Conservation (phyloP, 2,888 invertebrate species). For the Micoletzkya japonica region DNA sequence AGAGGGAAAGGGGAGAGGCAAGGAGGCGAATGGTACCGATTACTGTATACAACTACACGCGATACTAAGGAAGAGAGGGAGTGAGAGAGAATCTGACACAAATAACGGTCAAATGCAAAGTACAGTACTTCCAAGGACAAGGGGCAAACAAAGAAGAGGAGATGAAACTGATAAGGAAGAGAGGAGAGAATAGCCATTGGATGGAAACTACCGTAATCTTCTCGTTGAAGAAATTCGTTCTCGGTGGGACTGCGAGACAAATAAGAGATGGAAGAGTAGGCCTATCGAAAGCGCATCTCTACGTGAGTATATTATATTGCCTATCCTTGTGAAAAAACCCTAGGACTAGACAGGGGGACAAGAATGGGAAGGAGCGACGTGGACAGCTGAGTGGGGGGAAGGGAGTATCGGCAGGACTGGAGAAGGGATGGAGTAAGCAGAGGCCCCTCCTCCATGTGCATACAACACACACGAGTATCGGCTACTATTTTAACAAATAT, state of each 20-base stretch:
- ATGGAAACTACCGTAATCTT: neutral
- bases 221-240: no score
- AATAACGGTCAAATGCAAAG: no score
- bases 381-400: no score
- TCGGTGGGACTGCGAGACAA: neutral
- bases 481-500: constrained; percentile 30
- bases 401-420: no score
- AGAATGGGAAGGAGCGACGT: no score
- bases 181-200: neutral
- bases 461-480: constrained; percentile 5
- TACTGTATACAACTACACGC: neutral
- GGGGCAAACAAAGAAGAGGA: no score
- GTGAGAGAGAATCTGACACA: neutral
- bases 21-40: neutral
- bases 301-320: no score
- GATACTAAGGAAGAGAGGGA: neutral
- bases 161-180: no score
- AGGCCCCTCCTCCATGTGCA: constrained; percentile 4
- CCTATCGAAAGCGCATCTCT: no score
- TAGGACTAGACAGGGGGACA: no score
- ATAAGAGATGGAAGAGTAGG: neutral
- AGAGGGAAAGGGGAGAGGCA: constrained; percentile 1
- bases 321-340: no score
- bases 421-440: neutral
- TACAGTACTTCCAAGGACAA: no score